phyloP scores from a whole-genome alignment of 1,140 invertebrate species.

The Ctenoplectra terminalis region DNA sequence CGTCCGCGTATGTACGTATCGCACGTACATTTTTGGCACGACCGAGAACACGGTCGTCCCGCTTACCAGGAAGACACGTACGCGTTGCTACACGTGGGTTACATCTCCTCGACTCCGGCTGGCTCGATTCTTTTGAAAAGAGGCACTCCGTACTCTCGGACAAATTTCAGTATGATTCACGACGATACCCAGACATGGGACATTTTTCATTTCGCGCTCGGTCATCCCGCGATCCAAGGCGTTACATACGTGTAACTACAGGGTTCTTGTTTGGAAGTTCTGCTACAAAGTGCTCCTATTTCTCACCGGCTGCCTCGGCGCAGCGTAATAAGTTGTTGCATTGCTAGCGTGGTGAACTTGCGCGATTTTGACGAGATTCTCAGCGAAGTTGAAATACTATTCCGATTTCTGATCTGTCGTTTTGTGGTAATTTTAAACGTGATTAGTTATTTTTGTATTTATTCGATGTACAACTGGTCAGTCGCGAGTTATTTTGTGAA shows the following conservation, averaged over 20 bases:
- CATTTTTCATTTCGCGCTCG: slow-evolving; percentile 38
- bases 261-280: slow-evolving; percentile 8
- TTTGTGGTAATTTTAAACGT: too few relatives aligned
- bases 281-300: slow-evolving; percentile 13
- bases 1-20: slow-evolving; percentile 48
- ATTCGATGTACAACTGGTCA: too few relatives aligned
- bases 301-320: background rate
- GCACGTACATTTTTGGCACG: slow-evolving; percentile 68
- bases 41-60: slow-evolving; percentile 29
- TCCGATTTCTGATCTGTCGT: too few relatives aligned
- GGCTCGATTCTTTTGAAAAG: slow-evolving; percentile 24
- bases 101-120: slow-evolving; percentile 51
- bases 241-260: slow-evolving; percentile 18
- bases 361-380: too few relatives aligned
- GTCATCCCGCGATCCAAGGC: background rate
- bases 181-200: slow-evolving; percentile 32
- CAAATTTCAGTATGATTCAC: slow-evolving; percentile 60
- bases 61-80: slow-evolving; percentile 56
- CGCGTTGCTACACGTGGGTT: slow-evolving; percentile 30
- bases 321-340: background rate
- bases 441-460: too few relatives aligned
- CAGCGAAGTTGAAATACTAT: too few relatives aligned
- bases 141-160: slow-evolving; percentile 11
- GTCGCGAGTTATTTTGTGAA: too few relatives aligned
- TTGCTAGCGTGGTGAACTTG: too few relatives aligned